Conservation (phyloP, 2,113 vertebrate genomes). For the Gymnocephalus cernua region DNA sequence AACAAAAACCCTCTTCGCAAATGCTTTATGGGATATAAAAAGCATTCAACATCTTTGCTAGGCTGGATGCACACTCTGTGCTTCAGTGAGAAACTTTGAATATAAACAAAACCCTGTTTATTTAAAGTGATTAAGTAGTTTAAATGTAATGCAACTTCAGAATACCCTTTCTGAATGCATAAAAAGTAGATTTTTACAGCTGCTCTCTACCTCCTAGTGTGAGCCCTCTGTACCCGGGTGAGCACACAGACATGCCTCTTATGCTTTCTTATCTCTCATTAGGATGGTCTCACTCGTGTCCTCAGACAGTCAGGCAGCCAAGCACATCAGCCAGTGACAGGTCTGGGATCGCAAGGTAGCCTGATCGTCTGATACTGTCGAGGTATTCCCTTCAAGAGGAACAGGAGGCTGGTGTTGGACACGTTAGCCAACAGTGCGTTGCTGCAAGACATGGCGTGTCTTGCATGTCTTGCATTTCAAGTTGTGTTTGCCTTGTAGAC, state of each 20-base stretch:
- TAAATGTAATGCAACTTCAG: background rate
- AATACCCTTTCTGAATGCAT: background rate
- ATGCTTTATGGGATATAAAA: background rate
- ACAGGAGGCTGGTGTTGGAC: slow-evolving; percentile 19
- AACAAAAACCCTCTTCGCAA: background rate
- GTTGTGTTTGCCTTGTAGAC: slow-evolving; percentile 12
- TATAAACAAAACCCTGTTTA: slow-evolving; percentile 13
- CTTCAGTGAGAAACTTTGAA: background rate
- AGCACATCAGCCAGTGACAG: slow-evolving; percentile 40
- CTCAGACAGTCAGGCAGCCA: slow-evolving; percentile 30
- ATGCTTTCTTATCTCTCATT: slow-evolving; percentile 51
- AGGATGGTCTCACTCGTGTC: slow-evolving; percentile 36
- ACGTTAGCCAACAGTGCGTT: slow-evolving; percentile 11
- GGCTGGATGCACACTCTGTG: background rate
- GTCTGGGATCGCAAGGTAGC: slow-evolving; percentile 27
- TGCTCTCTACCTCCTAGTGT: background rate
- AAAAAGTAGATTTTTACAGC: background rate
- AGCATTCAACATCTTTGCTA: background rate
- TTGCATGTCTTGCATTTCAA: background rate
- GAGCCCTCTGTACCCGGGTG: background rate
- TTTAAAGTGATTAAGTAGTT: background rate
- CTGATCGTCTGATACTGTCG: slow-evolving; percentile 2
- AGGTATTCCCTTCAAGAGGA: background rate
- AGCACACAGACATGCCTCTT: slow-evolving; percentile 1
- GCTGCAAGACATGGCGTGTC: background rate